Percentiles rank a stretch among this genome's conserved stretches.
Evolutionary conservation across 2,888 invertebrate species (phyloP).

Genomic region (Ceramica pisi): DNA sequence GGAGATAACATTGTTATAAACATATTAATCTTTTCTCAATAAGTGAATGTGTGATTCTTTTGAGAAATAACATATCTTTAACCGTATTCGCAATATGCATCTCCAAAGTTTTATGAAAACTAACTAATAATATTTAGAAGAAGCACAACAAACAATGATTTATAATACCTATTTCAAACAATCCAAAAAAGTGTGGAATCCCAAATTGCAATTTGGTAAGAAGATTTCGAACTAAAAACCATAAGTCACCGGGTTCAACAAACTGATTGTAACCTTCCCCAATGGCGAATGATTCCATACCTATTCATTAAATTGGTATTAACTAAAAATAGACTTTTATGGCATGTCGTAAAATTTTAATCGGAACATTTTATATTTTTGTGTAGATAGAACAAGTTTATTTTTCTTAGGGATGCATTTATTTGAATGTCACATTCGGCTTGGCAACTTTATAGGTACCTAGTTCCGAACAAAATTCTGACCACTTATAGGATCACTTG

Average conservation of each 20-base stretch:
- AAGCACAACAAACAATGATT: neutral
- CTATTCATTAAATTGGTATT: constrained; percentile 28
- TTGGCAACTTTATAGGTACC: neutral
- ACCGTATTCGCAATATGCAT: no score
- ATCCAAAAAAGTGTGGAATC: neutral
- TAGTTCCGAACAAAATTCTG: no score
- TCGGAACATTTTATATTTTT: constrained; percentile 7
- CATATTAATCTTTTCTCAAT: no score
- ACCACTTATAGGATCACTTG: no score
- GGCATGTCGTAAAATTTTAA: constrained; percentile 29
- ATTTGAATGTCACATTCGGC: neutral
- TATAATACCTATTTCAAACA: no score
- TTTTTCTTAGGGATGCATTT: neutral
- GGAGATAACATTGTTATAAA: no score
- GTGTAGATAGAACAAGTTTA: constrained; percentile 3
- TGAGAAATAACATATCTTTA: no score
- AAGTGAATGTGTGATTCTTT: no score
- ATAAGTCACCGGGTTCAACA: constrained; percentile 36
- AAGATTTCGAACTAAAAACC: constrained; percentile 11
- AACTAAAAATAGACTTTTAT: constrained; percentile 27
- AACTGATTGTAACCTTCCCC: constrained; percentile 36
- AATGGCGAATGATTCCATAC: constrained; percentile 22
- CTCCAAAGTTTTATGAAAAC: neutral
- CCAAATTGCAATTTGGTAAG: neutral
- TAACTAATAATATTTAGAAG: neutral